Base-by-base conservation (phyloP, 2,888 invertebrate genomes). In the Cataglyphis rosenhaueri region DNA sequence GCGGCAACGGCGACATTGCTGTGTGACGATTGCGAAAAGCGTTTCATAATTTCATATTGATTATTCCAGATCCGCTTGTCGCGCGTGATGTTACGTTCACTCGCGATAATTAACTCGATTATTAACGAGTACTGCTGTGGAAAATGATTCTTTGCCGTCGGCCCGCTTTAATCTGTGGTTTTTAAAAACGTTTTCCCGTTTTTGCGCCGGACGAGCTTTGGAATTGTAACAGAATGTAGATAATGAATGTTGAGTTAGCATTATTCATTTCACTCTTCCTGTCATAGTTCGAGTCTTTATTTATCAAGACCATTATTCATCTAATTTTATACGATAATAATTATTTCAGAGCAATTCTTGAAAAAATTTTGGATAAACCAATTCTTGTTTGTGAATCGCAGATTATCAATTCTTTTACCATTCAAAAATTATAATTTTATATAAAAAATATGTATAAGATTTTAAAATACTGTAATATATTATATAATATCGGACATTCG, bases 101-200 rank as follows among this genome's bases (percentile, higher is more conserved):
- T 86, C 76, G 62, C 29, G 83, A 84, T 86, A 85, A 88, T 88
- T 86, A 88, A 86, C 79, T 88, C 82, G 82, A 84, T 88, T 87
- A 87, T 83, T 73, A 78, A 71, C 65, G 70, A 65, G 44, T 62
- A 48, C 15, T 41, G 55, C 41, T 41, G 82, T 25, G 81, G 84
- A 84, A 84, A 88, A 88, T 78, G 86, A 83, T 79, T 68, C 59
- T 57, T 57, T 57, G 52, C 35, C 44, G n/a, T 59, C 25, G 25
- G 35, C 59, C 32, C 44, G 35, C 8, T 71, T 71, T 71, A 79
- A 79, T 79, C 44, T 79, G 78, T 32, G 74, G 25, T 71, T 79
- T 79, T 73, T 61, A 71, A 79, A 71, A 79, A 79, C 44, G 44
- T 35, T 71, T 9, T 21, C 12, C 18, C 6, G 12, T 21, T 78